phyloP scores from a whole-genome alignment of 2,797 vertebrate genomes.

The Calcarius lapponicus region DNA sequence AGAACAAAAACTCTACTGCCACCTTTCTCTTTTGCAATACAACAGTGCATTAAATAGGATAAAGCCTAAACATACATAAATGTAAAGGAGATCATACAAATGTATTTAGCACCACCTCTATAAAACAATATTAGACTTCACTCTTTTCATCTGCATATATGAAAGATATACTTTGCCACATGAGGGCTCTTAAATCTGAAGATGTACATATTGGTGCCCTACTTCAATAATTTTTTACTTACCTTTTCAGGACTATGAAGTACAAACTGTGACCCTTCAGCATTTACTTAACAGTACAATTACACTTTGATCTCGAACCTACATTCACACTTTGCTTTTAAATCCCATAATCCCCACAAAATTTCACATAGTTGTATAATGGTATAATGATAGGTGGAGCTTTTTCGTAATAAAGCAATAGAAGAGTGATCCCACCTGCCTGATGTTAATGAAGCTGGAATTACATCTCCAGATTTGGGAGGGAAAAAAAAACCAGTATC shows the following conservation, averaged over 20 bases:
- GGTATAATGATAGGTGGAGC: neutral
- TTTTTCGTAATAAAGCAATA: neutral
- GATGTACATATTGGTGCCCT: neutral
- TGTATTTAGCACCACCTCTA: neutral
- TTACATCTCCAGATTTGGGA: neutral
- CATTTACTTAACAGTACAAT: neutral
- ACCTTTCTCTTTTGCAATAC: neutral
- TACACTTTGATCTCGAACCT: neutral
- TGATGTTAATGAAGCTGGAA: neutral
- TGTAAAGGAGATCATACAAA: neutral
- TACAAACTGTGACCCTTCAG: neutral
- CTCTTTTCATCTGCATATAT: neutral
- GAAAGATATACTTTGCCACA: neutral
- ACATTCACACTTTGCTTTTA: rapidly evolving
- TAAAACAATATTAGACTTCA: neutral
- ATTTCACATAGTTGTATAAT: neutral
- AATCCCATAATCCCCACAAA: neutral
- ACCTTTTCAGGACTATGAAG: neutral
- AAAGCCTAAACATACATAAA: neutral
- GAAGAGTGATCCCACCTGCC: neutral
- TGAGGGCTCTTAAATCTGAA: conserved; percentile 26
- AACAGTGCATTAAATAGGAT: neutral
- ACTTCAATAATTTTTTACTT: neutral
- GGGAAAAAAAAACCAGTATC: neutral
- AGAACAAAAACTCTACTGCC: neutral